A percentile compares a stretch with the other conserved stretches of the same genome.
phyloP scores from a whole-genome alignment of 2,888 invertebrate genomes.

The Pachydiplax longipennis region DNA sequence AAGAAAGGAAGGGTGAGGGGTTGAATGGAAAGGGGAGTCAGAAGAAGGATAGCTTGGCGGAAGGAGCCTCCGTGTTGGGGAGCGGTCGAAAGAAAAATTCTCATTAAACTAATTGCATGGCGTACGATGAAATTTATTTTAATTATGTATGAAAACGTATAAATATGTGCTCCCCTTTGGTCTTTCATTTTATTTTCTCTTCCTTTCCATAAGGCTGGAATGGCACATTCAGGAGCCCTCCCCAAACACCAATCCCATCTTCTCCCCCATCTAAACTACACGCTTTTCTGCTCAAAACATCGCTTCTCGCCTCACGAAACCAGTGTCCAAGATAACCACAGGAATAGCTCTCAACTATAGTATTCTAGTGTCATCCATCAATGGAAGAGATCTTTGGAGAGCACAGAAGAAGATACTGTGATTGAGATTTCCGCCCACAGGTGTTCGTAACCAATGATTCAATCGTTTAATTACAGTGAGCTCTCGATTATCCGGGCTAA shows the following conservation, averaged over 20 bases:
- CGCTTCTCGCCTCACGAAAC: background rate
- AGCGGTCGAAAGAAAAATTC: slow-evolving; percentile 34
- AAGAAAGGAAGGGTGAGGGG: background rate
- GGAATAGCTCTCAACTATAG: too few species aligned
- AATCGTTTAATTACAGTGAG: too few species aligned
- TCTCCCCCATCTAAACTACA: background rate
- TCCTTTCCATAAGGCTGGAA: slow-evolving; percentile 22
- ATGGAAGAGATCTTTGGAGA: too few species aligned
- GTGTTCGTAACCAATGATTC: too few species aligned
- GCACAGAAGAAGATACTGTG: too few species aligned
- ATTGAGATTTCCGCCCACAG: too few species aligned
- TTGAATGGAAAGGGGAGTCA: background rate
- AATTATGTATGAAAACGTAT: slow-evolving; percentile 39
- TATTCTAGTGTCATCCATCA: too few species aligned
- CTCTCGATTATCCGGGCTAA: too few species aligned
- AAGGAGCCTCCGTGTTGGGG: background rate
- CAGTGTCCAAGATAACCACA: too few species aligned
- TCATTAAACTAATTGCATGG: slow-evolving; percentile 45
- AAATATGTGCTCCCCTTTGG: slow-evolving; percentile 16
- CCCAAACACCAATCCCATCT: background rate
- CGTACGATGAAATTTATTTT: slow-evolving; percentile 43
- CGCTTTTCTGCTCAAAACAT: background rate
- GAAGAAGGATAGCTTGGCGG: background rate
- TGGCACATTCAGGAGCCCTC: slow-evolving; percentile 30
- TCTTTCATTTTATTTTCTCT: slow-evolving; percentile 24